Conservation (phyloP, 1,140 invertebrate genomes). For the Brachionus paranguensis region DNA sequence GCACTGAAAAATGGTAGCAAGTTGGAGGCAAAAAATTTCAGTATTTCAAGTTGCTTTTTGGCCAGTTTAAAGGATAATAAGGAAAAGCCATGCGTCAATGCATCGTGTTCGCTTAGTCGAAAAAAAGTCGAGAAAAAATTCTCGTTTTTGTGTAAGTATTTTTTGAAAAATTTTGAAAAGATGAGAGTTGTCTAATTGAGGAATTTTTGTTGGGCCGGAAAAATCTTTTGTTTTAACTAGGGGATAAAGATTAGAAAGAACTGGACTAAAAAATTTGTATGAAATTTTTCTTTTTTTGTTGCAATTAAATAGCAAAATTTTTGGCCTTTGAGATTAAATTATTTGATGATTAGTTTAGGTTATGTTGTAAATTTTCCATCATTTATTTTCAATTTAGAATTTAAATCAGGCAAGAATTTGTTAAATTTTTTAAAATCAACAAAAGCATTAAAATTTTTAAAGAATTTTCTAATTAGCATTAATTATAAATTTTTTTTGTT, state of each 20-base stretch:
- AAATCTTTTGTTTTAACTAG: neutral
- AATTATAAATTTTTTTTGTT: neutral
- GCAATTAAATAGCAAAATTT: neutral
- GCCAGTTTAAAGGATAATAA: slow-evolving; percentile 13
- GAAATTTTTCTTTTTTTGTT: neutral
- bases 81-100: neutral
- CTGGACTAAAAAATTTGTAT: neutral
- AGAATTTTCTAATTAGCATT: neutral
- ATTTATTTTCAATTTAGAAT: neutral
- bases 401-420: neutral
- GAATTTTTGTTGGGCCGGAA: neutral
- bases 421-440: too few relatives aligned
- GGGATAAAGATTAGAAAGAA: neutral
- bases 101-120: slow-evolving; percentile 20
- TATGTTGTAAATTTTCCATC: neutral
- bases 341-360: neutral
- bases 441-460: too few relatives aligned
- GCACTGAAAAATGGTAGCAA: neutral
- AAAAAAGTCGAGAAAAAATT: slow-evolving; percentile 29
- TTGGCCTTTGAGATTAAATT: neutral
- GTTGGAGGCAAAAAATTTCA: slow-evolving; percentile 9
- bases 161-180: neutral
- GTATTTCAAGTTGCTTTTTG: slow-evolving; percentile 8
- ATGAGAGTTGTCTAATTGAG: neutral
- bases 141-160: slow-evolving; percentile 12